phyloP scores from a whole-genome alignment of 1,140 invertebrate genomes.

The Subanguina moxae region DNA sequence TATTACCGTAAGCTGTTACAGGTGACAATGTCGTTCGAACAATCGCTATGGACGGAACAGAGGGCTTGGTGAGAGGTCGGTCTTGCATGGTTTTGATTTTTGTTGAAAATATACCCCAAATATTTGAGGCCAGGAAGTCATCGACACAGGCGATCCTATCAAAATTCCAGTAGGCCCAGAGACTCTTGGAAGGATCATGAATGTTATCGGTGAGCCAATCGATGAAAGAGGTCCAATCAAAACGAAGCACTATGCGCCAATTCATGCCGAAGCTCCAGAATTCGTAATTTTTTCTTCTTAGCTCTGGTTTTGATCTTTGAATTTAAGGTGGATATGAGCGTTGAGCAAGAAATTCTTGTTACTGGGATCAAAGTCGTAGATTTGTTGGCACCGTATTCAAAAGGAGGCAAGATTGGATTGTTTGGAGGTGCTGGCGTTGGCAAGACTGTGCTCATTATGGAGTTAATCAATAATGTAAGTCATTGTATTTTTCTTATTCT shows the following conservation, averaged over 20 bases:
- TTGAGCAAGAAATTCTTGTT: slow-evolving; percentile 91
- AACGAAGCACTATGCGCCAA: slow-evolving; percentile 74
- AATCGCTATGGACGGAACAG: slow-evolving; percentile 99
- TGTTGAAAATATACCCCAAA: too few species aligned
- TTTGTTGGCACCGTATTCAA: slow-evolving; percentile 83
- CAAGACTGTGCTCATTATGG: slow-evolving; percentile 99
- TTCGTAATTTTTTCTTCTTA: slow-evolving; percentile 65
- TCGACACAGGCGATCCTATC: slow-evolving; percentile 89
- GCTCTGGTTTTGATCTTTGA: too few species aligned
- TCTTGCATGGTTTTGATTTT: too few species aligned
- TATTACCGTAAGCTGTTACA: slow-evolving; percentile 46
- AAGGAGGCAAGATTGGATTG: slow-evolving; percentile 95
- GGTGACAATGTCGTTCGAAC: slow-evolving; percentile 91
- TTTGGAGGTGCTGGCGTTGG: slow-evolving; percentile 99
- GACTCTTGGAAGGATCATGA: slow-evolving; percentile 92
- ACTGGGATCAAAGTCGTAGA: slow-evolving; percentile 89
- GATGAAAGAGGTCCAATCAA: slow-evolving; percentile 91
- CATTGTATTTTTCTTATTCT: too few species aligned
- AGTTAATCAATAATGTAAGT: slow-evolving; percentile 91
- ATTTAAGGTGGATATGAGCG: slow-evolving; percentile 78
- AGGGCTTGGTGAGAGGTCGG: slow-evolving; percentile 87
- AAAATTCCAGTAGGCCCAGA: slow-evolving; percentile 92
- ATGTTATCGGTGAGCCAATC: slow-evolving; percentile 96
- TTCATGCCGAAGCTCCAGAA: slow-evolving; percentile 91
- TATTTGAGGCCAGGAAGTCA: slow-evolving; percentile 69